Evolutionary conservation across 2,888 invertebrate species (phyloP).

Genomic region (Nomada lathburiana): DNA sequence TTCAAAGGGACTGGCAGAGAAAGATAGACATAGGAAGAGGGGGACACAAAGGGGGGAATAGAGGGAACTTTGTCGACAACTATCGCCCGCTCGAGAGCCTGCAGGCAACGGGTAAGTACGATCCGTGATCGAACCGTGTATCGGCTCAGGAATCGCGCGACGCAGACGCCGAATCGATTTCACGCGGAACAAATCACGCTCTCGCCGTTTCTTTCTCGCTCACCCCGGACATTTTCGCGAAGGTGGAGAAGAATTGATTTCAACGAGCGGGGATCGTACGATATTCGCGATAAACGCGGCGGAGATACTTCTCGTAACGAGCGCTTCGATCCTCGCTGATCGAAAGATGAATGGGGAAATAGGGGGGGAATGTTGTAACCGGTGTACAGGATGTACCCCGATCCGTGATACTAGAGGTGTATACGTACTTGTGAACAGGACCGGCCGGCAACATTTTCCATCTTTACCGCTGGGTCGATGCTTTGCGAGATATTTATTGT

Average conservation of each 20-base stretch:
- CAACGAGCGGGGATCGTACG: slow-evolving; percentile 12
- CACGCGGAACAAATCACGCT: slow-evolving; percentile 55
- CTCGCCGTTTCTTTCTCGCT: slow-evolving; percentile 15
- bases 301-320: slow-evolving; percentile 3
- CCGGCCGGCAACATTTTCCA: no score
- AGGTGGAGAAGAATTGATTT: slow-evolving; percentile 43
- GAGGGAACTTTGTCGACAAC: slow-evolving; percentile 57
- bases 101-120: slow-evolving; percentile 63
- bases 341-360: neutral
- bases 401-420: no score
- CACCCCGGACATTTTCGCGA: slow-evolving; percentile 1
- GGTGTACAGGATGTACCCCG: neutral
- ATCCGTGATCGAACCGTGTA: slow-evolving; percentile 56
- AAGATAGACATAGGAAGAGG: slow-evolving; percentile 5
- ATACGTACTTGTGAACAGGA: no score
- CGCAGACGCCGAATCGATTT: slow-evolving; percentile 59
- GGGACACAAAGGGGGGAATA: slow-evolving; percentile 3
- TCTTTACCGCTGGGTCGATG: no score
- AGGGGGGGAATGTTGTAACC: neutral
- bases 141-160: slow-evolving; percentile 53
- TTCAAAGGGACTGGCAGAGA: slow-evolving; percentile 10
- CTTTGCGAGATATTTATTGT: no score
- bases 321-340: neutral
- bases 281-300: slow-evolving; percentile 38
- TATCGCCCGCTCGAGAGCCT: slow-evolving; percentile 51